Evolutionary conservation across 2,888 invertebrate species (phyloP).

Genomic region (Elegia similella): DNA sequence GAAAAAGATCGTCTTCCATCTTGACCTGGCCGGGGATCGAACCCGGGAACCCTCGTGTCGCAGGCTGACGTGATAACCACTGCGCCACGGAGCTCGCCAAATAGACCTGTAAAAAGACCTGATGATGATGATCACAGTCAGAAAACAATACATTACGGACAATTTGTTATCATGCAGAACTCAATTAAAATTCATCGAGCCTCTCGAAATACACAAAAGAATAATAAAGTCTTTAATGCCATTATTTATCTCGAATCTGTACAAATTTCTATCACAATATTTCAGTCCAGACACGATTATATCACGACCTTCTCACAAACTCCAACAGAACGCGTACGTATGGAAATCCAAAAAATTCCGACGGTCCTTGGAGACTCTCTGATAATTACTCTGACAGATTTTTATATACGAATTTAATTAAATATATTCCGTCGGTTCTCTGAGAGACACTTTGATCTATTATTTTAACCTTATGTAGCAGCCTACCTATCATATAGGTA

Average conservation of each 20-base stretch:
- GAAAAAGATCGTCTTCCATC: too few relatives aligned
- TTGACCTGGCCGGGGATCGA: too few relatives aligned
- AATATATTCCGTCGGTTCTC: background rate
- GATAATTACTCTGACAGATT: background rate
- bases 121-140: too few relatives aligned
- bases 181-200: background rate
- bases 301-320: background rate
- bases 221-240: background rate
- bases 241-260: background rate
- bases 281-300: background rate
- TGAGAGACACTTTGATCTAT: background rate
- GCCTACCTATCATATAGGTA: too few relatives aligned
- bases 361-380: background rate
- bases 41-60: too few relatives aligned
- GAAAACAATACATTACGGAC: too few relatives aligned
- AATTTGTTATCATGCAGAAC: background rate
- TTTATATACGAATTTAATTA: background rate
- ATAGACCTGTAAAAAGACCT: too few relatives aligned
- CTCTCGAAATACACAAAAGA: background rate
- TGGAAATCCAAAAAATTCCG: slow-evolving; percentile 4
- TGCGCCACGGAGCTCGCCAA: too few relatives aligned
- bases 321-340: background rate
- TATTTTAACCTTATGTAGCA: background rate
- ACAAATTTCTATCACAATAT: slow-evolving; percentile 10
- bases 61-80: too few relatives aligned